These are phyloP conservation scores for Eriocheir sinensis DNA, from an alignment of 1,140 invertebrate genomes.

Conservation along the genomic window DNA sequence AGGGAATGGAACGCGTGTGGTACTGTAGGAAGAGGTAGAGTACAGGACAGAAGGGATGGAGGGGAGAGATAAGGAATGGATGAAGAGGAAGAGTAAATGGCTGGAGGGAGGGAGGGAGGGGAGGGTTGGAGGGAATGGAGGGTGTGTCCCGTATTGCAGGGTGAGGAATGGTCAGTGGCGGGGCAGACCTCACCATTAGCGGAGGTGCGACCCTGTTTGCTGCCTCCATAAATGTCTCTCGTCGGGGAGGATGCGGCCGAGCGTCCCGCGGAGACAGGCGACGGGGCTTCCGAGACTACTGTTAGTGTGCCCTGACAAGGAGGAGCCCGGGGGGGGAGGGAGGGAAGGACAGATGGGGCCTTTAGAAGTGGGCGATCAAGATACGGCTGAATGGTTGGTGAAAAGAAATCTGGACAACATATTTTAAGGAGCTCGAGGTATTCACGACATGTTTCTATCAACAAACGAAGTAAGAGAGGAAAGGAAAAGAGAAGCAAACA, in stretches of 20 bases:
- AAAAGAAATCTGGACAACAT: too few relatives aligned
- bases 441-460: too few relatives aligned
- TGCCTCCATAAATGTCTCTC: slow-evolving; percentile 13
- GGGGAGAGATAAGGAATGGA: too few relatives aligned
- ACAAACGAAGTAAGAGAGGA: too few relatives aligned
- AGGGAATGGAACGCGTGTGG: too few relatives aligned
- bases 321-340: not conserved
- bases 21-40: too few relatives aligned
- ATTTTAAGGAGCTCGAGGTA: too few relatives aligned
- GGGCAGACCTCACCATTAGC: slow-evolving; percentile 49
- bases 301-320: not conserved
- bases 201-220: slow-evolving; percentile 29
- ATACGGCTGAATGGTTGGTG: not conserved
- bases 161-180: slow-evolving; percentile 19
- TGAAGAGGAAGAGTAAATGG: too few relatives aligned
- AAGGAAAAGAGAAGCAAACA: too few relatives aligned
- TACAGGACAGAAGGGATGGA: slow-evolving; percentile 29
- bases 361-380: not conserved
- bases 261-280: slow-evolving; percentile 17
- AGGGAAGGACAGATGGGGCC: not conserved
- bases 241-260: not conserved
- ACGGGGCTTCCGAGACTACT: slow-evolving; percentile 4
- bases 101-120: too few relatives aligned
- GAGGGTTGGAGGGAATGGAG: slow-evolving; percentile 42
- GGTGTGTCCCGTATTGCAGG: slow-evolving; percentile 26